Base-by-base conservation (phyloP, 2,113 vertebrate species). In the Vulpes vulpes region DNA sequence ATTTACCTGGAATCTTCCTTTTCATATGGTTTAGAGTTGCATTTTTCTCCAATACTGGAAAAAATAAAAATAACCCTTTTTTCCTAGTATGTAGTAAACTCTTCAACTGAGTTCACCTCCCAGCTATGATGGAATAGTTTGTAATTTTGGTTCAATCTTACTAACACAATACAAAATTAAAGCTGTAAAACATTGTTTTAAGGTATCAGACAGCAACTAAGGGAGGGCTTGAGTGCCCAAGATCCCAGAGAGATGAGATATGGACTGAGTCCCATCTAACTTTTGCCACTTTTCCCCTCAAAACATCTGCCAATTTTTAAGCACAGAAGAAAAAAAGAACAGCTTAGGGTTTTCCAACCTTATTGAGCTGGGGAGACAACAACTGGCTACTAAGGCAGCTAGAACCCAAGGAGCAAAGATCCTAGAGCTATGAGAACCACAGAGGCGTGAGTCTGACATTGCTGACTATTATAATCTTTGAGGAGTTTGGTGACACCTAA, bases 41-140 rank as follows among this genome's bases (percentile, higher is more conserved):
- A 55, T 85, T 89, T 91, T 69, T 27, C 57, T 78, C 78, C 35
- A 96, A 16, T 32, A 69, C 12, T 59, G 65, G 43, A 76, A 64
- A 80, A 73, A 92, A 69, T 53, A 25, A 60, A 97, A 92, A 81
- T 60, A 62, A 79, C 35, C 12, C 27, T 74, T 57, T 80, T 97
- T 92, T 55, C 49, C 78, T 79, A 67, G 65, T n/a, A 73, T 38
- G 19, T 64, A 64, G 49, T 74, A 43, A 69, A 59, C 69, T 62
- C 19, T 83, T 25, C 78, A 67, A 51, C 16, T 74, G 49, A 73
- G 17, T 57, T 67, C 17, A 59, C 32, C 22, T 64, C 35, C 55
- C 43, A 67, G 62, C 80, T 69, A 38, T 22, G 43, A 84, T 16
- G n/a, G 11, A 2, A 65, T 14, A 80, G 20, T 49, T 84, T 91